Evolutionary conservation across 2,888 invertebrate species (phyloP).

Genomic region (Amblyteles armatorius): DNA sequence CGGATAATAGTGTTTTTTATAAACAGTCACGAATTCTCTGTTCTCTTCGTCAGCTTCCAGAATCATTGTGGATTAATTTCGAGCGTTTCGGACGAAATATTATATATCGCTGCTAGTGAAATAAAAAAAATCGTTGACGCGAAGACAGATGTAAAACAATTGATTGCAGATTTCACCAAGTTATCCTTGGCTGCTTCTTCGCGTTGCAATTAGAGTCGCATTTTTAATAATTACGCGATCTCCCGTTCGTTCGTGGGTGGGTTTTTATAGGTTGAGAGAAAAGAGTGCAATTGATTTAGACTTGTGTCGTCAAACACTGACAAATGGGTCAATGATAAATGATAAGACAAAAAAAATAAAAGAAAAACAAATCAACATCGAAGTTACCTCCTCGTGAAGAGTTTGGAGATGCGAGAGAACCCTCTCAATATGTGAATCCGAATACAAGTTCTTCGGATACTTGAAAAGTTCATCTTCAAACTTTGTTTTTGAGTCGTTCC

Average conservation of each 20-base stretch:
- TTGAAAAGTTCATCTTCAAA: constrained; percentile 70
- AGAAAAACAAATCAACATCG: neutral
- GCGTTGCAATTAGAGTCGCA: constrained; percentile 38
- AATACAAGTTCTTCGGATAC: constrained; percentile 74
- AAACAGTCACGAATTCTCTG: constrained; percentile 78
- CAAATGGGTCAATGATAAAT: constrained; percentile 14
- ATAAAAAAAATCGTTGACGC: neutral
- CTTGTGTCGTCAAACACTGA: constrained; percentile 77
- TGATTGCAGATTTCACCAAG: neutral
- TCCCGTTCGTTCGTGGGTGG: constrained; percentile 75
- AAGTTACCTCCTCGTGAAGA: constrained; percentile 75
- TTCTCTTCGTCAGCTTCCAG: constrained; percentile 76
- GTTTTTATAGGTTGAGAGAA: constrained; percentile 77
- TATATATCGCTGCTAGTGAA: neutral
- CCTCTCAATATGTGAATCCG: constrained; percentile 70
- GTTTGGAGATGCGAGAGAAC: constrained; percentile 70
- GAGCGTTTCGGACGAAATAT: neutral
- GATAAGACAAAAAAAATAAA: neutral
- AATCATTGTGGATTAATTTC: constrained; percentile 69
- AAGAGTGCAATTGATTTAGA: constrained; percentile 70
- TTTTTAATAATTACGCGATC: constrained; percentile 74
- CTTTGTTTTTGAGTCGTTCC: constrained; percentile 12
- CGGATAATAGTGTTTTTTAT: constrained; percentile 72
- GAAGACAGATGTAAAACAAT: neutral
- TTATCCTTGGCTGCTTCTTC: constrained; percentile 21